Percentiles rank a stretch among this genome's conserved stretches.
Evolutionary conservation across 2,888 invertebrate species (phyloP).

Genomic region (Drosophila macrospina): DNA sequence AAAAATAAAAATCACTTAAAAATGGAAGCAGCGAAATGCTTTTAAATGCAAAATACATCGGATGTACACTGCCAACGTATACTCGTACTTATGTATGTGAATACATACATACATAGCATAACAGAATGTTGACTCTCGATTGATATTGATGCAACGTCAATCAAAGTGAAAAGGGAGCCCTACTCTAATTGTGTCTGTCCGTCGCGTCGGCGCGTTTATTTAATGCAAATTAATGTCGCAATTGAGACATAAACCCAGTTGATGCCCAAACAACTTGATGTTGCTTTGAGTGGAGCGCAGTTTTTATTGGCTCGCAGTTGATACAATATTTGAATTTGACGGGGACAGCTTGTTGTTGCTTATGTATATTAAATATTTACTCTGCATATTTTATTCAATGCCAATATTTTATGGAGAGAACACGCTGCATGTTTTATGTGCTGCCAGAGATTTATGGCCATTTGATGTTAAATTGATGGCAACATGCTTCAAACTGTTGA

Average conservation of each 20-base stretch:
- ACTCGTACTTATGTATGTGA: neutral
- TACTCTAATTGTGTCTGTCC: conserved; percentile 46
- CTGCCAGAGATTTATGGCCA: conserved; percentile 56
- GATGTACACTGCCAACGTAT: neutral
- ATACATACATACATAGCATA: conserved; percentile 7
- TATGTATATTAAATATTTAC: conserved; percentile 73
- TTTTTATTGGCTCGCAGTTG: conserved; percentile 46
- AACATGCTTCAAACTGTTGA: conserved; percentile 57
- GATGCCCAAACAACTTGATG: conserved; percentile 13
- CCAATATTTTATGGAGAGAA: conserved; percentile 33
- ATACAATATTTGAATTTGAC: conserved; percentile 52
- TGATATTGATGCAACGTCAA: conserved; percentile 65
- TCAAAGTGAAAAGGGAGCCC: conserved; percentile 25
- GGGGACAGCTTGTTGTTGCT: conserved; percentile 34
- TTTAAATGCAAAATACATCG: conserved; percentile 46
- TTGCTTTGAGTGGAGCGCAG: conserved; percentile 1
- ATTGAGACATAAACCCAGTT: conserved; percentile 38
- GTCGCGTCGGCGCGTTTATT: conserved; percentile 8
- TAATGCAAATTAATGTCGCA: conserved; percentile 64
- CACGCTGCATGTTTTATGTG: conserved; percentile 26
- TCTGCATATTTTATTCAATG: conserved; percentile 54
- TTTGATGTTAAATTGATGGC: conserved; percentile 68
- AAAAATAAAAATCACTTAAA: conserved; percentile 52
- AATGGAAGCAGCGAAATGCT: conserved; percentile 61
- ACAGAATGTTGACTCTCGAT: conserved; percentile 51